A percentile compares a stretch with the other conserved stretches of the same genome.
These are phyloP conservation scores for Camponotus vicinus DNA, from an alignment of 1,140 invertebrate species.

Conservation along the genomic window DNA sequence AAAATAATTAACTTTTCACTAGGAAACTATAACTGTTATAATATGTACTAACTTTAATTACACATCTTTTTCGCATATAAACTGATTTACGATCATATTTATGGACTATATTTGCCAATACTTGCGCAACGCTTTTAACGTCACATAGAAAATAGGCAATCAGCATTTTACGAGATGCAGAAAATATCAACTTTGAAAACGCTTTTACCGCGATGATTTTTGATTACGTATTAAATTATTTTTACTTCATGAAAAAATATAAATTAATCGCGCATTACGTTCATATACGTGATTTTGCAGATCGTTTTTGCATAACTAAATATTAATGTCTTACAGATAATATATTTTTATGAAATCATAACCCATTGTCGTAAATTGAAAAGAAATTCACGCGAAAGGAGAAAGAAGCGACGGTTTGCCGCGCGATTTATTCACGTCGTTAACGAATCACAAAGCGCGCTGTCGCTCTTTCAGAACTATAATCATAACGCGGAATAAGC, in stretches of 20 bases:
- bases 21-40: not conserved
- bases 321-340: not conserved
- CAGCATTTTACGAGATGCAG: constrained; percentile 26
- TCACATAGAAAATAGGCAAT: constrained; percentile 32
- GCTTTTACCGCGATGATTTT: not conserved
- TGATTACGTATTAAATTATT: not conserved
- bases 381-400: constrained; percentile 13
- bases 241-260: not conserved
- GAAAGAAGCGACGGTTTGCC: not conserved
- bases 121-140: constrained; percentile 2
- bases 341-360: constrained; percentile 31
- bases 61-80: not conserved
- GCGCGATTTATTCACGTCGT: constrained; percentile 29
- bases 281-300: not conserved
- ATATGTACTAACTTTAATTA: not conserved
- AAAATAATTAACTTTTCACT: constrained; percentile 21
- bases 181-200: constrained; percentile 2
- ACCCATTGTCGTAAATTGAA: constrained; percentile 15
- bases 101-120: constrained; percentile 11
- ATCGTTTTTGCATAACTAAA: not conserved
- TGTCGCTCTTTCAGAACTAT: constrained; percentile 49
- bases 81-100: constrained; percentile 17
- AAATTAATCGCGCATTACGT: not conserved
- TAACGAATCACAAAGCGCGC: constrained; percentile 39
- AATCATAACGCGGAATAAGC: constrained; percentile 60